A percentile compares a stretch with the other conserved stretches of the same genome.
Conservation (phyloP, 2,797 vertebrate species). For the Psittacula echo region DNA sequence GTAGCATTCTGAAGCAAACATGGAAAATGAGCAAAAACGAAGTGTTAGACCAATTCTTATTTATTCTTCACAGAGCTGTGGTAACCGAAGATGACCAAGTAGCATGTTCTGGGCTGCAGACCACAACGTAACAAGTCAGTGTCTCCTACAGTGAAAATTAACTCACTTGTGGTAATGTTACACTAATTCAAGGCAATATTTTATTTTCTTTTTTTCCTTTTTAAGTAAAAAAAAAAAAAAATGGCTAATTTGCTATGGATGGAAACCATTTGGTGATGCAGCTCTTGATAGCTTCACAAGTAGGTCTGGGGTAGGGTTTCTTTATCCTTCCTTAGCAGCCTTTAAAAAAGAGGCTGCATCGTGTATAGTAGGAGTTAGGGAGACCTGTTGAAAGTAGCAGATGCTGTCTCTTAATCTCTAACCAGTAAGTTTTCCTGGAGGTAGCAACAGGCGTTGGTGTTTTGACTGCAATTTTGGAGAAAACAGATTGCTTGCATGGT, state of each 20-base stretch:
- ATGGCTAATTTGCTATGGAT: background rate
- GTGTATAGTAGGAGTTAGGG: background rate
- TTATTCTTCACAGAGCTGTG: background rate
- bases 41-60: background rate
- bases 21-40: constrained; percentile 20
- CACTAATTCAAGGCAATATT: background rate
- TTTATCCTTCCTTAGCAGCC: background rate
- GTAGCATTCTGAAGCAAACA: constrained; percentile 87
- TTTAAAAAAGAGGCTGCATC: background rate
- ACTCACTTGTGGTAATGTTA: background rate
- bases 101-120: background rate
- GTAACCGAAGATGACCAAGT: background rate
- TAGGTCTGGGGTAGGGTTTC: accelerated
- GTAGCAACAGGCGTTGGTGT: background rate
- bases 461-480: background rate
- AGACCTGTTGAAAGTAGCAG: background rate
- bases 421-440: background rate
- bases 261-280: background rate
- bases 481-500: background rate
- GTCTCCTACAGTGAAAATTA: background rate
- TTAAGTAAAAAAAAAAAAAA: background rate
- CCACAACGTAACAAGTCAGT: background rate
- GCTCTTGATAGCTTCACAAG: background rate
- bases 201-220: background rate
- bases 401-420: background rate